A percentile compares a stretch with the other conserved stretches of the same genome.
These are phyloP conservation scores for Muscicapa striata DNA, from an alignment of 2,797 vertebrate genomes.

Conservation along the genomic window DNA sequence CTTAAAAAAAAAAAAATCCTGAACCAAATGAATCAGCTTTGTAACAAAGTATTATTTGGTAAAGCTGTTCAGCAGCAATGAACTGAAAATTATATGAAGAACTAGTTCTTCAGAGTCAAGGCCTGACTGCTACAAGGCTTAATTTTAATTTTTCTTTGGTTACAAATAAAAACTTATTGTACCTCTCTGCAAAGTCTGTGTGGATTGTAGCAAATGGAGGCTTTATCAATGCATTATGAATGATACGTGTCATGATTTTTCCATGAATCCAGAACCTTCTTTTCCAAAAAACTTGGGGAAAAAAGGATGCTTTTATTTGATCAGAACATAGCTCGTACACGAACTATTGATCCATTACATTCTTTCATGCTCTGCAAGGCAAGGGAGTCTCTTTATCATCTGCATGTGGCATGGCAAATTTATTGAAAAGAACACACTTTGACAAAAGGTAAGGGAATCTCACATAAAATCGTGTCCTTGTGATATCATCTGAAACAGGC, in stretches of 20 bases:
- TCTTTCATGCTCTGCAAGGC: background rate
- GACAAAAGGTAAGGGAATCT: constrained; percentile 33
- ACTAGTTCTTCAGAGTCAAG: background rate
- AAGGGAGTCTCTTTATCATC: constrained; percentile 3
- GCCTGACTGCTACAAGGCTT: background rate
- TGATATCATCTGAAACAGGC: constrained; percentile 56
- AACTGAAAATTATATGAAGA: background rate
- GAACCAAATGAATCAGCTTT: background rate
- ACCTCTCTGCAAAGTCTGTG: background rate
- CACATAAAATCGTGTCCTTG: constrained; percentile 13
- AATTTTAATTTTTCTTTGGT: background rate
- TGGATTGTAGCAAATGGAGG: background rate
- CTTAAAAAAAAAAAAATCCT: background rate
- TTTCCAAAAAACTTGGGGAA: background rate
- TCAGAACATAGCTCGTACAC: background rate
- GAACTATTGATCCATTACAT: background rate
- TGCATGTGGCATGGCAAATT: constrained; percentile 28
- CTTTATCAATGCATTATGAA: background rate
- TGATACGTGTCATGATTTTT: background rate
- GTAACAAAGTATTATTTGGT: background rate
- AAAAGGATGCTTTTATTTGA: background rate
- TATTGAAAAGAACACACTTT: constrained; percentile 22
- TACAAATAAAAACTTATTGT: background rate
- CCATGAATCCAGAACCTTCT: background rate
- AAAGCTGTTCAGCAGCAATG: background rate